These are phyloP conservation scores for Apteryx mantelli DNA, from an alignment of 2,113 vertebrate species.

Conservation along the genomic window DNA sequence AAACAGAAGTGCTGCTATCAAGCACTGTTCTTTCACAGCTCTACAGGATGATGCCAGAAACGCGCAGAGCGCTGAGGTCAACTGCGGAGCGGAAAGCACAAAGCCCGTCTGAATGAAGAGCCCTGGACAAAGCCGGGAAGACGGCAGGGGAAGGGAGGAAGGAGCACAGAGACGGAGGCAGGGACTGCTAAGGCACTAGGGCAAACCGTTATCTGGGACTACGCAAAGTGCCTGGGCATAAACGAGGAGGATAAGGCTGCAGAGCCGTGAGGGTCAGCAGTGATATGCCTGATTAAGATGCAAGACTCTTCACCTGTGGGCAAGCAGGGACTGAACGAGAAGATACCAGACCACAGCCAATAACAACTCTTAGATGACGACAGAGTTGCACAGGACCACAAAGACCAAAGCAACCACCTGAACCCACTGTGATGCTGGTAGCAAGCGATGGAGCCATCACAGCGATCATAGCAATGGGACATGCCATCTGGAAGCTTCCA, in stretches of 20 bases:
- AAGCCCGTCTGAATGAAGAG: not conserved
- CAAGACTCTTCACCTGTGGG: not conserved
- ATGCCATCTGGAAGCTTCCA: not conserved
- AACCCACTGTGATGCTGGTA: too few species aligned
- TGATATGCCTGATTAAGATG: not conserved
- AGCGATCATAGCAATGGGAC: not conserved
- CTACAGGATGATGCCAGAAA: not conserved
- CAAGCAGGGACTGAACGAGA: not conserved
- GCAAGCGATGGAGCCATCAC: not conserved
- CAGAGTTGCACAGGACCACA: not conserved
- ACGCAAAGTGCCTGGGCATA: not conserved
- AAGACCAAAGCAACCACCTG: not conserved
- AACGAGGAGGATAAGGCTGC: not conserved
- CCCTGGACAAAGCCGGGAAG: not conserved
- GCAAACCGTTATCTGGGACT: not conserved
- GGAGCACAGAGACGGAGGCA: not conserved
- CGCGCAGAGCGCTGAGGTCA: too few species aligned
- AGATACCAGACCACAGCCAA: not conserved
- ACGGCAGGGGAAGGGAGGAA: not conserved
- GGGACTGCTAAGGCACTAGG: not conserved
- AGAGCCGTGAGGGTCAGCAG: not conserved
- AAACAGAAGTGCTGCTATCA: not conserved
- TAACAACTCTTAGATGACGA: not conserved
- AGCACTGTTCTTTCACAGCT: not conserved
- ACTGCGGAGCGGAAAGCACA: not conserved